Conservation (phyloP, 2,113 vertebrate species). For the Corydoras maculifer region DNA sequence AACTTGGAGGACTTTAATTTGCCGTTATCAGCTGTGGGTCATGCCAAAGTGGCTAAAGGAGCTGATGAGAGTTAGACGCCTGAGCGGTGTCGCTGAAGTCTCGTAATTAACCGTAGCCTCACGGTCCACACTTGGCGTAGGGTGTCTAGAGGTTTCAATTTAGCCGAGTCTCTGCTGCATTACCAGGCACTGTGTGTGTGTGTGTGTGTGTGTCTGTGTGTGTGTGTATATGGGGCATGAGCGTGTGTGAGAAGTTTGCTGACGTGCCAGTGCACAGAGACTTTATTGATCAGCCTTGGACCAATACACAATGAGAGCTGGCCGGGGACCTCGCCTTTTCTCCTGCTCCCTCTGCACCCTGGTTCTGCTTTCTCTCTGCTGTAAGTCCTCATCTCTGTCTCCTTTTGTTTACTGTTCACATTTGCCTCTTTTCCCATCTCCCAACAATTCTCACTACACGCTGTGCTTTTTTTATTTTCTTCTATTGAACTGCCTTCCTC, state of each 20-base stretch:
- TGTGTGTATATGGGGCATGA: conserved; percentile 12
- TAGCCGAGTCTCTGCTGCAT: conserved; percentile 27
- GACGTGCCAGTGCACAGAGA: conserved; percentile 57
- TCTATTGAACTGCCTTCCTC: not conserved
- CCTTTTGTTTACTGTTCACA: conserved; percentile 7
- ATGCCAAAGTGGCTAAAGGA: not conserved
- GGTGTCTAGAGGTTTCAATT: conserved; percentile 23
- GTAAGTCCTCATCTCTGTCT: conserved; percentile 56
- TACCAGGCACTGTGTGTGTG: conserved; percentile 38
- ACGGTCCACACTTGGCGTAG: conserved; percentile 13
- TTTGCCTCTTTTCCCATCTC: not conserved
- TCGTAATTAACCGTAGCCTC: conserved; percentile 25
- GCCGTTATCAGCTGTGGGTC: conserved; percentile 18
- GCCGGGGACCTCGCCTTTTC: conserved; percentile 53
- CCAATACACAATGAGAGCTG: conserved; percentile 64
- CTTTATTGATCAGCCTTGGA: conserved; percentile 60
- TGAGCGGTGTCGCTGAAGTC: conserved; percentile 19
- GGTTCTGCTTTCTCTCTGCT: conserved; percentile 56
- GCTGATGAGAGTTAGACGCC: conserved; percentile 23
- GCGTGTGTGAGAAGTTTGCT: conserved; percentile 32
- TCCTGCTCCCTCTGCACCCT: conserved; percentile 46
- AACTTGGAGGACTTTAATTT: conserved; percentile 35
- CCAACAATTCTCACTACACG: not conserved
- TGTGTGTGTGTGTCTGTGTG: too few species aligned
- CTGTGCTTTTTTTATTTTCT: not conserved